These are phyloP conservation scores for Kryptolebias ocellatus DNA, from an alignment of 2,797 vertebrate genomes.

Conservation along the genomic window DNA sequence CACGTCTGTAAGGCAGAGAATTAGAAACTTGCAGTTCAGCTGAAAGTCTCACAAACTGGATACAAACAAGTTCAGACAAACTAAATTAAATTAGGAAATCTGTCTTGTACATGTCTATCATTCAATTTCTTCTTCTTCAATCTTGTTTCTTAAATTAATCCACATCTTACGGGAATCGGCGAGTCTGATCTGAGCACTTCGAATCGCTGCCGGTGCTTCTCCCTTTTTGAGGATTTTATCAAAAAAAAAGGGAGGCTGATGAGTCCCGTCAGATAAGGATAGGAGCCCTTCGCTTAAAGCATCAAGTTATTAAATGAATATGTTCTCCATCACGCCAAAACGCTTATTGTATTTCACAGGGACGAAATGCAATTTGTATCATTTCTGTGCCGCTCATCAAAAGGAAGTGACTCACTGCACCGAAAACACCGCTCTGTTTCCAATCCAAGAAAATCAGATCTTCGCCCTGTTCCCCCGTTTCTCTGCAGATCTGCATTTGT, in stretches of 20 bases:
- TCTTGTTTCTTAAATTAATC: constrained; percentile 62
- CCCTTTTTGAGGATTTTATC: constrained; percentile 34
- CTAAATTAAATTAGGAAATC: constrained; percentile 27
- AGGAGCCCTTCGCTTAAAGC: constrained; percentile 71
- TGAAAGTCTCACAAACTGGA: constrained; percentile 1
- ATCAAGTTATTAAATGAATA: constrained; percentile 76
- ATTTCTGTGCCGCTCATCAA: constrained; percentile 70
- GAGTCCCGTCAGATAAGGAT: constrained; percentile 73
- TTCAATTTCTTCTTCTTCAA: constrained; percentile 38
- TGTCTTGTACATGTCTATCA: constrained; percentile 18
- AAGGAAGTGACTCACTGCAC: constrained; percentile 78
- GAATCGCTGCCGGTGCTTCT: constrained; percentile 40
- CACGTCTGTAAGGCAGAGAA: background rate
- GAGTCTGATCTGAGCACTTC: constrained; percentile 63
- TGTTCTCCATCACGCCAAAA: constrained; percentile 78
- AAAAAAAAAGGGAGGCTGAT: constrained; percentile 64
- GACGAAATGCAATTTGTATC: constrained; percentile 81
- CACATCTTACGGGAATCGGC: constrained; percentile 54
- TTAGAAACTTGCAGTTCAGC: no score
- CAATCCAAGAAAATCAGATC: constrained; percentile 75
- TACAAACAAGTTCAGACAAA: constrained; percentile 49
- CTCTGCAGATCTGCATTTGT: constrained; percentile 59
- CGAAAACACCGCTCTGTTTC: constrained; percentile 74
- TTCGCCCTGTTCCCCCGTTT: constrained; percentile 50
- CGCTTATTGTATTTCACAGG: constrained; percentile 80